These are phyloP conservation scores for Conger conger DNA, from an alignment of 2,113 vertebrate species.

Conservation along the genomic window DNA sequence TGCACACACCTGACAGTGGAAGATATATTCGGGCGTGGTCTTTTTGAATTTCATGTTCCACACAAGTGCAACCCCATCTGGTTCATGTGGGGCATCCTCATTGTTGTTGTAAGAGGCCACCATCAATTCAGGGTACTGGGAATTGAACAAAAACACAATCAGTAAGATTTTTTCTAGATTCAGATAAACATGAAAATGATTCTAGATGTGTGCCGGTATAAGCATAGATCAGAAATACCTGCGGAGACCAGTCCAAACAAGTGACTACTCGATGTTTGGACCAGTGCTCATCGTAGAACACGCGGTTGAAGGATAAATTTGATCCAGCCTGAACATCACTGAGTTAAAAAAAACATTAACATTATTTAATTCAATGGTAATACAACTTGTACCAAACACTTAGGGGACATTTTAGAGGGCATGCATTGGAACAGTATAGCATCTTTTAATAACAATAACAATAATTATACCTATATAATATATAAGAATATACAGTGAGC, in stretches of 20 bases:
- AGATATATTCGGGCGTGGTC: constrained; percentile 83
- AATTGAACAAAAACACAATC: constrained; percentile 11
- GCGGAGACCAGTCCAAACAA: constrained; percentile 86
- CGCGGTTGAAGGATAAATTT: constrained; percentile 82
- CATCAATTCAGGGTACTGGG: constrained; percentile 82
- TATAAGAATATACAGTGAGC: no score
- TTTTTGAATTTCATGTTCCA: constrained; percentile 95
- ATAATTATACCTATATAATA: no score
- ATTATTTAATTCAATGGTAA: not conserved
- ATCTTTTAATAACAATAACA: no score
- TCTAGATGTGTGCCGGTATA: not conserved
- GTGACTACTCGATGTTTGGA: constrained; percentile 87
- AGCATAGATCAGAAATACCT: constrained; percentile 64
- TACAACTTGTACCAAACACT: no score
- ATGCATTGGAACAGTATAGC: no score
- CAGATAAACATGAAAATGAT: not conserved
- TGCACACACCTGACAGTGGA: constrained; percentile 82
- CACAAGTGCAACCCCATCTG: constrained; percentile 84
- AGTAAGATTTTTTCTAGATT: not conserved
- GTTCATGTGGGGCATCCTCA: constrained; percentile 85
- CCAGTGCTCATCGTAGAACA: constrained; percentile 88
- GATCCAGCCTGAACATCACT: constrained; percentile 84
- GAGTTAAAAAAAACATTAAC: constrained; percentile 21
- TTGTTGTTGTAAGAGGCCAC: constrained; percentile 87
- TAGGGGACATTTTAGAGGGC: no score